Conservation (phyloP, 2,797 vertebrate genomes). For the Petrocephalus schoutedeni region DNA sequence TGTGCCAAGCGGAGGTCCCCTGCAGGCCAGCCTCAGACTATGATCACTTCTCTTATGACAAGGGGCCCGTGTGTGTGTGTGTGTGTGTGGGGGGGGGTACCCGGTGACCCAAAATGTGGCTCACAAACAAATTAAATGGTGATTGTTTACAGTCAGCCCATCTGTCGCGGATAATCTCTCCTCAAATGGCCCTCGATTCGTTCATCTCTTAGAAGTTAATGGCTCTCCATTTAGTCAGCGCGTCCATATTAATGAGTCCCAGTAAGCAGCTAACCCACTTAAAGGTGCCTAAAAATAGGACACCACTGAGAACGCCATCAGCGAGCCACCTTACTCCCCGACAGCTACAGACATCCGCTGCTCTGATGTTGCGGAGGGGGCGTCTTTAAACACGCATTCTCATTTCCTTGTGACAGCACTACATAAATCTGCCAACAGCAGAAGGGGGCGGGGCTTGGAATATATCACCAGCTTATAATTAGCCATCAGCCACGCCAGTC, state of each 20-base stretch:
- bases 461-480: not conserved
- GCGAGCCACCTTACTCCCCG: not conserved
- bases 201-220: not conserved
- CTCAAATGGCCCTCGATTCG: not conserved
- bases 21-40: not conserved
- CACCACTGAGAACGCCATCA: not conserved
- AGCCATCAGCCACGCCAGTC: not conserved
- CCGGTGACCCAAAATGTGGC: not conserved
- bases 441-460: not conserved
- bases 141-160: conserved; percentile 3
- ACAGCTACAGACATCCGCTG: not conserved
- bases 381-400: not conserved
- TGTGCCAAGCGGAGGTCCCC: not conserved
- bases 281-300: not conserved
- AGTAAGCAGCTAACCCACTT: conserved; percentile 14
- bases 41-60: not conserved
- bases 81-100: not conserved
- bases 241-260: not conserved
- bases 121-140: conserved; percentile 2
- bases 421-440: not conserved
- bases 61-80: not conserved
- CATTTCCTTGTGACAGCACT: not conserved
- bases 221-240: not conserved
- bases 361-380: not conserved
- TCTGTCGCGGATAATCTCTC: not conserved